A percentile compares a stretch with the other conserved stretches of the same genome.
These are phyloP conservation scores for Colistium nudipinnis DNA, from an alignment of 2,113 vertebrate species.

Conservation along the genomic window DNA sequence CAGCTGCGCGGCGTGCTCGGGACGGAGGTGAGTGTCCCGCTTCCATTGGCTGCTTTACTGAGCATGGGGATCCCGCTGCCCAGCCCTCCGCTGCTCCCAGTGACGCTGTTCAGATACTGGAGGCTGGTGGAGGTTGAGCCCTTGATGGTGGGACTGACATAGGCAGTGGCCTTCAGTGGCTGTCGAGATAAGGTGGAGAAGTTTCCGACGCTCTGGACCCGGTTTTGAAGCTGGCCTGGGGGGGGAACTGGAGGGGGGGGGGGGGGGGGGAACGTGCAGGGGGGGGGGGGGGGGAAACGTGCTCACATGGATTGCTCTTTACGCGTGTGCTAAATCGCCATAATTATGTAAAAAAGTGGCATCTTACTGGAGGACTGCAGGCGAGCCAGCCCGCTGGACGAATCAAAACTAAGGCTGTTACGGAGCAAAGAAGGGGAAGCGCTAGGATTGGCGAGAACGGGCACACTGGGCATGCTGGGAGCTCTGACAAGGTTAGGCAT, in stretches of 20 bases:
- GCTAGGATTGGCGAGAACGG: slow-evolving; percentile 74
- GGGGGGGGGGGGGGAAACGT: too few species aligned
- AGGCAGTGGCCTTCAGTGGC: slow-evolving; percentile 91
- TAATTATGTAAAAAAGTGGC: rapidly evolving
- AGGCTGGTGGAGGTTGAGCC: slow-evolving; percentile 78
- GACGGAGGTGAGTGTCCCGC: slow-evolving; percentile 78
- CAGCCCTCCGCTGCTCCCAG: slow-evolving; percentile 74
- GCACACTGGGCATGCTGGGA: slow-evolving; percentile 76
- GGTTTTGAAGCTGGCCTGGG: slow-evolving; percentile 88
- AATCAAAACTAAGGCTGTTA: slow-evolving; percentile 95
- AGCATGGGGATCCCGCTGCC: slow-evolving; percentile 86
- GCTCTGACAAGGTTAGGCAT: slow-evolving; percentile 89
- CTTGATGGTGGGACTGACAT: slow-evolving; percentile 92
- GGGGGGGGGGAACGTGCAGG: background rate
- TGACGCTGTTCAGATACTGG: slow-evolving; percentile 77
- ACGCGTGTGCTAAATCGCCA: too few species aligned
- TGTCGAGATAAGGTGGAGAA: slow-evolving; percentile 86
- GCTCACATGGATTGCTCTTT: too few species aligned
- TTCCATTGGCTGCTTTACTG: slow-evolving; percentile 80
- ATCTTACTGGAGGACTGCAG: slow-evolving; percentile 90
- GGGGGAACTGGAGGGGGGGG: slow-evolving; percentile 81
- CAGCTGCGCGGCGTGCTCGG: slow-evolving; percentile 79
- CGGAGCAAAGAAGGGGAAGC: slow-evolving; percentile 85
- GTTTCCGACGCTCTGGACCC: slow-evolving; percentile 89
- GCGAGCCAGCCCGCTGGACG: slow-evolving; percentile 84